Evolutionary conservation across 1,140 invertebrate genomes (phyloP).

Genomic region (Apis dorsata): DNA sequence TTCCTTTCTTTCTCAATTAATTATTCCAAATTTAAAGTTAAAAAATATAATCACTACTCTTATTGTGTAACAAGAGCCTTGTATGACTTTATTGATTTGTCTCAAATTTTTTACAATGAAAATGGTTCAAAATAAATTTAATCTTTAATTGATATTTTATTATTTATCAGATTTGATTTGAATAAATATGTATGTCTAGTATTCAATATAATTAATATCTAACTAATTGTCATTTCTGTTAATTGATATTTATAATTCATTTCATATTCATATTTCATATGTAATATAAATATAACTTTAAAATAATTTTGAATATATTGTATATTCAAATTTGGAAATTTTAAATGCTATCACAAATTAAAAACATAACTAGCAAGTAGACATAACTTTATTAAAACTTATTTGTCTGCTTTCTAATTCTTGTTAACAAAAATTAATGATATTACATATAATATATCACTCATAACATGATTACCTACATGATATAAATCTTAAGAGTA

Average conservation of each 20-base stretch:
- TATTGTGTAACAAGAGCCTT: background rate
- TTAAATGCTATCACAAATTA: background rate
- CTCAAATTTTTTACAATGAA: background rate
- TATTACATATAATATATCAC: too few species aligned
- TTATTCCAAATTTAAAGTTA: too few species aligned
- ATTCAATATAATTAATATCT: too few species aligned
- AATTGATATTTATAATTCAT: background rate
- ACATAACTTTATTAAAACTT: background rate
- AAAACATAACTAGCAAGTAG: background rate
- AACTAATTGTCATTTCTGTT: background rate
- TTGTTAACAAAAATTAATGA: background rate
- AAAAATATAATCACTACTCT: too few species aligned
- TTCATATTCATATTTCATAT: background rate
- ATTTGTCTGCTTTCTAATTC: background rate
- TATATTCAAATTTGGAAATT: constrained; percentile 6
- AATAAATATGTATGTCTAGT: too few species aligned
- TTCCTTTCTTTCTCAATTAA: too few species aligned
- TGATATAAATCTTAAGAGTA: background rate
- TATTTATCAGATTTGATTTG: too few species aligned
- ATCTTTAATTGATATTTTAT: background rate
- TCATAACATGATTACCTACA: background rate
- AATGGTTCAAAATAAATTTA: background rate
- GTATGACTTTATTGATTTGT: constrained; percentile 28
- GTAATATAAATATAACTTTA: background rate
- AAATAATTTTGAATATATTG: background rate